Base-by-base conservation (phyloP, 2,888 invertebrate genomes). In the Panzeria rudis region DNA sequence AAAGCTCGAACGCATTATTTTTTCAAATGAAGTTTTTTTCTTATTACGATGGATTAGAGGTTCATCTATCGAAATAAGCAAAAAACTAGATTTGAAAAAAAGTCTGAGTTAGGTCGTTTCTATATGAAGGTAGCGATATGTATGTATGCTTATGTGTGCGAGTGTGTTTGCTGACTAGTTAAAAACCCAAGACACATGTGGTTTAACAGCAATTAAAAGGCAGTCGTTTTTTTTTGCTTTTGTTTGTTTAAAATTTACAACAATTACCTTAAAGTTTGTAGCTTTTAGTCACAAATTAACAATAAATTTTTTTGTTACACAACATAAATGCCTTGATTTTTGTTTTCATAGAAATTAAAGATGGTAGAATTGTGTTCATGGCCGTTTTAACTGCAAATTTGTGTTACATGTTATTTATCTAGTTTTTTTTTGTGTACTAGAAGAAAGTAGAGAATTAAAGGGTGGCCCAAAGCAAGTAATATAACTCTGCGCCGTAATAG, bases 151-250 rank as follows among this genome's bases (percentile, higher is more conserved):
- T 13, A 7, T 38, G 7, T 17, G 38, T 6, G 3, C 25, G 29
- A 13, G 3, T 35, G 35, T 61, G 29, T 50, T 23, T 44, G 15
- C 7, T 76, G 29, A 32, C 66, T 62, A 62, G 73, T 73, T 61
- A 15, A 56, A 23, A 56, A 56, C 32, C 56, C 32, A 56, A 56
- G 23, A 23, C 35, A 54, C 56, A 56, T 66, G 66, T 44, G 76
- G 54, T 56, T 76, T 56, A 76, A 56, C 64, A 76, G 54, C 76
- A 66, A 56, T 66, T 76, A 66, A 76, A 66, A 20, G 7, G 32
- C 32, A 44, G 32, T 17, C 25, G 54, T 32, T 59, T 66, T 44
- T 17, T 52, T 44, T 44, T 52, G 9, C 32, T 44, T 8, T 29
- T 75, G 52, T 75, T 47, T 56, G 17, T 35, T 75, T 29, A 29